Percentiles rank a stretch among this genome's conserved stretches.
phyloP scores from a whole-genome alignment of 1,140 invertebrate genomes.

The Anadara kagoshimensis region DNA sequence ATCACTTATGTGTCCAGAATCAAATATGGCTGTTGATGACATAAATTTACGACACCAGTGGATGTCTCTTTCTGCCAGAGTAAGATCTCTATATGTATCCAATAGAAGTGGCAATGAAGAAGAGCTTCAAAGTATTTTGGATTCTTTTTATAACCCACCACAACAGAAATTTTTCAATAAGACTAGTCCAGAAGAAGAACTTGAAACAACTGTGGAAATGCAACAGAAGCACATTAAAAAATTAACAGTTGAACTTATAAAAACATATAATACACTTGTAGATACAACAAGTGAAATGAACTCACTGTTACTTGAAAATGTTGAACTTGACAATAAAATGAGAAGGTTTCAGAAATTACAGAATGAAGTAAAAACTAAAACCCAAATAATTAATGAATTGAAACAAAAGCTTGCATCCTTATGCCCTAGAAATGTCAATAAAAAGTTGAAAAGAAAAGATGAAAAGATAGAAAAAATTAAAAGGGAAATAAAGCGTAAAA shows the following conservation, averaged over 20 bases:
- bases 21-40: too few relatives aligned
- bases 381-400: neutral
- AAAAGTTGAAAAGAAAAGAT: neutral
- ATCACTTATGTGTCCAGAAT: neutral
- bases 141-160: too few relatives aligned
- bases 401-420: neutral
- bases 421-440: neutral
- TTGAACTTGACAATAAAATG: too few relatives aligned
- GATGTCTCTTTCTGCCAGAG: neutral
- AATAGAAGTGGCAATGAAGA: too few relatives aligned
- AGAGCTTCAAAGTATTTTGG: too few relatives aligned
- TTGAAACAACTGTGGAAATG: neutral
- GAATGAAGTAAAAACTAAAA: neutral
- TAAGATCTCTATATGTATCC: neutral
- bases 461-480: neutral
- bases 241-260: neutral
- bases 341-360: too few relatives aligned
- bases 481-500: neutral
- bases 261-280: neutral
- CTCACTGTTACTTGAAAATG: too few relatives aligned
- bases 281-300: too few relatives aligned
- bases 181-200: too few relatives aligned
- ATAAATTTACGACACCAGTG: too few relatives aligned
- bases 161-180: too few relatives aligned
- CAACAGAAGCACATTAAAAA: neutral